Base-by-base conservation (phyloP, 2,113 vertebrate genomes). In the Casuarius casuarius region DNA sequence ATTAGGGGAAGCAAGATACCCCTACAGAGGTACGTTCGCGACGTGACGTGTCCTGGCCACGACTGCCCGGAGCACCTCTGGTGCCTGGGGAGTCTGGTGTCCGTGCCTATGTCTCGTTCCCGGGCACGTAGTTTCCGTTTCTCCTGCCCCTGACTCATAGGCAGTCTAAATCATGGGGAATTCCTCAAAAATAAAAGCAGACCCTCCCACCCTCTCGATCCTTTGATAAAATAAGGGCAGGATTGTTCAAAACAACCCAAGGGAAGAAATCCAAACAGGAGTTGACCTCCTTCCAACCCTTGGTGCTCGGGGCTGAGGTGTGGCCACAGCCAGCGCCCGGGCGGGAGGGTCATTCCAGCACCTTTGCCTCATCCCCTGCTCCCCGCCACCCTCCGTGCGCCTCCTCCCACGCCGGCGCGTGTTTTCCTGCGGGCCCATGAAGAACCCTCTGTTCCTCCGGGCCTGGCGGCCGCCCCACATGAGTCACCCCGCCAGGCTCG, bases 1-100 rank as follows among this genome's bases (percentile, higher is more conserved):
- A 3, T 4, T 3, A 6, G 7, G 49, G 56, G 23, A 76, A 56
- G 61, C 0, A 2, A 31, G 70, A 63, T 3, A 4, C 3, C 28
- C n/a, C 81, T 13, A 2, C n/a, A 42, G 17, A 75, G 20, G 29
- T 13, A 12, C 61, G 14, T 17, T 5, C 7, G 3, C 0, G 77
- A 49, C 0, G 5, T 20, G 58, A 35, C 0, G 1, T 8, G 61
- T 40, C 70, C 49, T 62, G 10, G 71, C 20, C 71, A 4, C 0
- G 0, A 3, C 40, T 16, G 38, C 12, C 26, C 2, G 0, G 42
- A 48, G 56, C 56, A 20, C 31, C 29, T 44, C 46, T 8, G 70
- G 48, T n/a, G 42, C 7, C 1, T 0, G 19, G 35, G 33, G 20
- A 91, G 87, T 48, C 71, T 23, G 74, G 52, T 65, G 40, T 88